Base-by-base conservation (phyloP, 2,113 vertebrate species). In the Gambusia affinis region DNA sequence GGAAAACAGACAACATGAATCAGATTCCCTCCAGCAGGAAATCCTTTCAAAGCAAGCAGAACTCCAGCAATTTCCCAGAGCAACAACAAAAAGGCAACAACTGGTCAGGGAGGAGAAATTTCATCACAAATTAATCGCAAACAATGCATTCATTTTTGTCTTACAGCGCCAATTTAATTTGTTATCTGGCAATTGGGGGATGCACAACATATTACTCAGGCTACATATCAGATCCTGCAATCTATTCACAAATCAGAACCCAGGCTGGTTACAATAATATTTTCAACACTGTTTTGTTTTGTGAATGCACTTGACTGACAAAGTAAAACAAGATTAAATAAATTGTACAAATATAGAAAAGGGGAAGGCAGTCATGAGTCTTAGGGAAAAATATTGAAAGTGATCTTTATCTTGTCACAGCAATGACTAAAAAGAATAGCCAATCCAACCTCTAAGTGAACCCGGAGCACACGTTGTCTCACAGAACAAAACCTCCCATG, bases 321-420 rank as follows among this genome's bases (percentile, higher is more conserved):
- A 15, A 70, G 35, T 27, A 67, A 66, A 47, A 33, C 57, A 67
- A 39, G 17, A 62, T 73, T 72, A 39, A 60, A 70, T 64, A 82
- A 85, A 68, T 76, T 74, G 60, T 73, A 78, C 54, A 64, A 77
- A 70, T 69, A 73, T 71, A 62, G 83, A 86, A 63, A 73, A 75
- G 51, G 64, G 81, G 80, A 12, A 65, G 14, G 61, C 62, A 71
- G 29, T 71, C 37, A 80, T 75, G 65, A 76, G 83, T 76, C 65
- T 72, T 70, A 31, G 2, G 33, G 8, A 44, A 27, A 29, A 68
- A 69, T 79, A 67, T 64, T 60, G 61, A 60, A 62, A 39, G 74
- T 70, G 75, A 72, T 83, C 0, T 57, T 78, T 84, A 54, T 76
- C 60, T n/a, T 71, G 54, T 60, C 37, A 71, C 27, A 51, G 62